Evolutionary conservation across 30 jellyfish, hydroid and myxozoan genomes (phyloP).

Genomic region (Aurelia aurita): DNA sequence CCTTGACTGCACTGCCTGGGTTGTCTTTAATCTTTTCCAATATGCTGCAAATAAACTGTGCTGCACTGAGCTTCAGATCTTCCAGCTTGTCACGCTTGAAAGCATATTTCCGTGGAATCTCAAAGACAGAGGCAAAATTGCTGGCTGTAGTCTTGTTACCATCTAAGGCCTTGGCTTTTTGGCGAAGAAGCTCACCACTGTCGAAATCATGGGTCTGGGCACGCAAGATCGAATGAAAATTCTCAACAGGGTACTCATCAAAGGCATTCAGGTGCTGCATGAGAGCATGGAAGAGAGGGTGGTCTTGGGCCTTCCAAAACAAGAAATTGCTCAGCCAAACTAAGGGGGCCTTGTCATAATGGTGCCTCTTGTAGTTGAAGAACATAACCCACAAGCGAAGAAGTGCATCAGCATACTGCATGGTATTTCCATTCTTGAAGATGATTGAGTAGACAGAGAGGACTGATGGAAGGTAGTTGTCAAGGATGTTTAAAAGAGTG

Average conservation of each 20-base stretch:
- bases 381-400: conserved; percentile 21
- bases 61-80: neutral
- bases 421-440: neutral
- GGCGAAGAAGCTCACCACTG: neutral
- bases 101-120: neutral
- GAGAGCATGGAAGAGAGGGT: neutral
- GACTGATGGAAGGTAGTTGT: conserved; percentile 33
- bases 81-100: neutral
- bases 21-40: no score
- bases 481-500: conserved; percentile 7
- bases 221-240: neutral
- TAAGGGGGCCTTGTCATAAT: no score
- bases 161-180: neutral
- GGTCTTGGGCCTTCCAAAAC: neutral
- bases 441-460: conserved; percentile 2
- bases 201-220: neutral
- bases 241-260: no score
- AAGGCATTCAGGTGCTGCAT: neutral
- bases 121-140: neutral
- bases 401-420: neutral
- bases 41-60: neutral
- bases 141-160: no score
- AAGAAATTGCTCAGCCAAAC: neutral
- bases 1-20: no score
- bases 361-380: conserved; percentile 10